These are phyloP conservation scores for Lasioglossum malachurum DNA, from an alignment of 2,888 invertebrate species.

Conservation along the genomic window DNA sequence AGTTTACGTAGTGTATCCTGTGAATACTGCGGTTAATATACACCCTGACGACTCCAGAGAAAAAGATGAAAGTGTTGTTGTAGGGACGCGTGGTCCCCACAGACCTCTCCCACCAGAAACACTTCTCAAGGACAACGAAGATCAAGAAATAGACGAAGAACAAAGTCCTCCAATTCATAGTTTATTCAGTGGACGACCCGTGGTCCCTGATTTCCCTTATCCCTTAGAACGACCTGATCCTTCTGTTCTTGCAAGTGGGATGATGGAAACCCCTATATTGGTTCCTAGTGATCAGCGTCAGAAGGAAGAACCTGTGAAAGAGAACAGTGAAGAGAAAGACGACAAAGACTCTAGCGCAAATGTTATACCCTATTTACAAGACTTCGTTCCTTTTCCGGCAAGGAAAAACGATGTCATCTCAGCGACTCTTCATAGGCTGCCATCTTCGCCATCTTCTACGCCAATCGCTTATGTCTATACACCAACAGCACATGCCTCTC, in stretches of 20 bases:
- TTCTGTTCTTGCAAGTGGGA: conserved; percentile 79
- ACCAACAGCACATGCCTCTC: conserved; percentile 86
- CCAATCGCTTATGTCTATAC: conserved; percentile 89
- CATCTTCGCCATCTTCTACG: conserved; percentile 84
- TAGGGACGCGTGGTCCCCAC: conserved; percentile 86
- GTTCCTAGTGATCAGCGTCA: conserved; percentile 82
- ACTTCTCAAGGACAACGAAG: conserved; percentile 75
- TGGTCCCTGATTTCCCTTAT: conserved; percentile 89
- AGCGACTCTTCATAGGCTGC: conserved; percentile 79
- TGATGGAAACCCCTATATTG: conserved; percentile 83
- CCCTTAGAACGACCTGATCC: conserved; percentile 88
- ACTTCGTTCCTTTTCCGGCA: conserved; percentile 84
- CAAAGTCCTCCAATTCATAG: conserved; percentile 68
- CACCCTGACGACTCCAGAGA: conserved; percentile 84
- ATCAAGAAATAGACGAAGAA: conserved; percentile 53
- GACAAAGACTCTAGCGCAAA: conserved; percentile 82
- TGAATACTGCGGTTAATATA: conserved; percentile 86
- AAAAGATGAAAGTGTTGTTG: conserved; percentile 86
- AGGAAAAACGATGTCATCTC: conserved; percentile 80
- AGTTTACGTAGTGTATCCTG: conserved; percentile 88
- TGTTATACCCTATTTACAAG: conserved; percentile 85
- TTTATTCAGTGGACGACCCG: conserved; percentile 71
- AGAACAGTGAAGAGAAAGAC: conserved; percentile 45
- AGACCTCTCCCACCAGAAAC: conserved; percentile 85
- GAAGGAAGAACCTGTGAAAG: conserved; percentile 39